Conservation (phyloP, 2,797 vertebrate species). For the Tragelaphus oryx region DNA sequence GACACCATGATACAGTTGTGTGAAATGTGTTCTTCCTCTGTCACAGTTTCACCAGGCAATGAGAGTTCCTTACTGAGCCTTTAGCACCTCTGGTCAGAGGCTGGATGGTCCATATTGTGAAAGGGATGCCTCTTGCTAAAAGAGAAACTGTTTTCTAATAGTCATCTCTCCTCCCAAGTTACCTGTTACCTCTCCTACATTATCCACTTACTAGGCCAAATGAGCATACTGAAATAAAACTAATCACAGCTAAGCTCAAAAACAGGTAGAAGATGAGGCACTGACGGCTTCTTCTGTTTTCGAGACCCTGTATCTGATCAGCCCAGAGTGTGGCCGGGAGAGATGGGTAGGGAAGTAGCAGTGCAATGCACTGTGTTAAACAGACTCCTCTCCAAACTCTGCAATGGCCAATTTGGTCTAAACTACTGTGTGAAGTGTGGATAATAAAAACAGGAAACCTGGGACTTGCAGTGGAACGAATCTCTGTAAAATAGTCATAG, state of each 20-base stretch:
- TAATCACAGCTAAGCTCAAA: not conserved
- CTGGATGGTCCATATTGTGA: not conserved
- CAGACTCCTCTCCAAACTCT: slow-evolving; percentile 61
- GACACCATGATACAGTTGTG: not conserved
- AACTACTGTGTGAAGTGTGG: slow-evolving; percentile 66
- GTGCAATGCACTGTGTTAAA: not conserved
- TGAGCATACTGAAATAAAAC: not conserved
- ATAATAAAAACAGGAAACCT: slow-evolving; percentile 73
- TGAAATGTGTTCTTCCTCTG: not conserved
- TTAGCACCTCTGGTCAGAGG: not conserved
- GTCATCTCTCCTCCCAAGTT: not conserved
- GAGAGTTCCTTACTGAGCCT: not conserved
- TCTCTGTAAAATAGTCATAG: slow-evolving; percentile 72
- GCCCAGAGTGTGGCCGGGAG: not conserved
- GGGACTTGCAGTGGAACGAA: slow-evolving; percentile 60
- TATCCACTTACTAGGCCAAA: not conserved
- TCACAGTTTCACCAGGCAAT: not conserved
- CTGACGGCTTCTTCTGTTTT: not conserved
- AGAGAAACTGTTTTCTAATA: not conserved
- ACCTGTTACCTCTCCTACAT: not conserved
- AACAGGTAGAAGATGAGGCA: not conserved
- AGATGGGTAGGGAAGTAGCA: slow-evolving; percentile 12
- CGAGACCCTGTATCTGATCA: not conserved
- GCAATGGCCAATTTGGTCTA: slow-evolving; percentile 67
- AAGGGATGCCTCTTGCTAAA: not conserved